Evolutionary conservation across 2,113 vertebrate species (phyloP).

Genomic region (Phasianus colchicus): DNA sequence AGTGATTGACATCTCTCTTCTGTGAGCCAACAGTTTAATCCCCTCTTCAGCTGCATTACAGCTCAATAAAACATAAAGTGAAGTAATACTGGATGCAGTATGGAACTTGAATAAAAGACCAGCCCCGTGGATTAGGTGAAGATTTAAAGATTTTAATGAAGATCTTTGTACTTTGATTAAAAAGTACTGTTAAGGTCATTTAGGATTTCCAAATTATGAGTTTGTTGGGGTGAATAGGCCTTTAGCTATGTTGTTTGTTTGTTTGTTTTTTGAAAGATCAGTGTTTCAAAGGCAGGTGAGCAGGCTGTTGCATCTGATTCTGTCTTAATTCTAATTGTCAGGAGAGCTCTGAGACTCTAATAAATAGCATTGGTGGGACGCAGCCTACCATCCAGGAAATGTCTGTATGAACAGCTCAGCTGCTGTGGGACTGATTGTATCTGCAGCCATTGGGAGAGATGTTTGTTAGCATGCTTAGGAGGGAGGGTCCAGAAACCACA

Average conservation of each 20-base stretch:
- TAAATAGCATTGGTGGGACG: slow-evolving; percentile 11
- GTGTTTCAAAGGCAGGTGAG: neutral
- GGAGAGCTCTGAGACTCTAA: slow-evolving; percentile 4
- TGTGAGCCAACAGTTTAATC: neutral
- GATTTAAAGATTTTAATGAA: neutral
- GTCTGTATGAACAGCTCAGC: slow-evolving; percentile 8
- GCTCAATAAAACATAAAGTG: neutral
- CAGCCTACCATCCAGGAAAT: neutral
- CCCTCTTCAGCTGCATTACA: neutral
- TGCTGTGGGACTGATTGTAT: neutral
- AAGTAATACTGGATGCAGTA: neutral
- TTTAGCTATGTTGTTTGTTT: neutral
- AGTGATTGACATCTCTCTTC: neutral
- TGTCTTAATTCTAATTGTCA: slow-evolving; percentile 39
- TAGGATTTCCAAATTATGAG: neutral
- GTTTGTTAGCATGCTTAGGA: neutral
- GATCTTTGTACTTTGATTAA: neutral
- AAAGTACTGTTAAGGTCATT: neutral
- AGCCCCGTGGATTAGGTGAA: neutral
- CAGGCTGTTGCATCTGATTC: slow-evolving; percentile 31
- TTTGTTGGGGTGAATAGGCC: neutral
- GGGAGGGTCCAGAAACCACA: neutral
- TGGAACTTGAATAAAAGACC: neutral
- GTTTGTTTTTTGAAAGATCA: neutral
- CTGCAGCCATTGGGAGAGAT: neutral